phyloP scores from a whole-genome alignment of 1,140 invertebrate genomes.

The Drosophila pseudoananassae region DNA sequence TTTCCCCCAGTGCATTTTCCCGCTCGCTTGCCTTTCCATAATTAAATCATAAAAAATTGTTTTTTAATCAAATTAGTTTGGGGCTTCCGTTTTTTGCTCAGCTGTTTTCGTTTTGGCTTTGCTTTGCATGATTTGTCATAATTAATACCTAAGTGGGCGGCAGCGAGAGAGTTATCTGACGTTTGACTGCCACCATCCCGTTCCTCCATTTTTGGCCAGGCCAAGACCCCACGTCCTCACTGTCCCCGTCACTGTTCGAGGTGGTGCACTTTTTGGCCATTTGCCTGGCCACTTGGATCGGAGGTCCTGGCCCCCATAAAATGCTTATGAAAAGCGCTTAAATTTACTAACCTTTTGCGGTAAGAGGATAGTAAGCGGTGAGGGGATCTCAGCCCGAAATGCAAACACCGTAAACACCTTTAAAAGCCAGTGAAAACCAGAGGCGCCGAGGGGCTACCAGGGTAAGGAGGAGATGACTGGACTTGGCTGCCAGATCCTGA shows the following conservation, averaged over 20 bases:
- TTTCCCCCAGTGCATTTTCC: slow-evolving; percentile 18
- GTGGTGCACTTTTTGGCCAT: slow-evolving; percentile 66
- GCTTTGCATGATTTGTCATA: slow-evolving; percentile 68
- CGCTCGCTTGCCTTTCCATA: slow-evolving; percentile 27
- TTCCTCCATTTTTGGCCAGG: not conserved
- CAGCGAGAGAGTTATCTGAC: slow-evolving; percentile 35
- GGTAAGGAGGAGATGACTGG: slow-evolving; percentile 35
- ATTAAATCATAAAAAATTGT: slow-evolving; percentile 61
- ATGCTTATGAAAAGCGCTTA: slow-evolving; percentile 79
- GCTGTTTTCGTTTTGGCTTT: slow-evolving; percentile 44
- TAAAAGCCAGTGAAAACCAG: slow-evolving; percentile 50
- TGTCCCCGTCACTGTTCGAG: slow-evolving; percentile 9
- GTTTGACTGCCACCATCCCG: slow-evolving; percentile 31
- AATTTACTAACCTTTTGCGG: slow-evolving; percentile 70
- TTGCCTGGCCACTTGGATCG: slow-evolving; percentile 35
- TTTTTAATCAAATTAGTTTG: slow-evolving; percentile 67
- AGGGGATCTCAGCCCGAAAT: slow-evolving; percentile 15
- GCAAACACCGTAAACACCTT: slow-evolving; percentile 79
- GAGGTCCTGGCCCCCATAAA: slow-evolving; percentile 56
- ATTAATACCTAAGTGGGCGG: slow-evolving; percentile 60
- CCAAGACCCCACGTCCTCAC: not conserved
- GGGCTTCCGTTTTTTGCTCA: slow-evolving; percentile 14
- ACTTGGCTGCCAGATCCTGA: slow-evolving; percentile 64
- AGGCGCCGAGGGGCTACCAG: not conserved
- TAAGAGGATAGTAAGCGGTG: not conserved